phyloP scores from a whole-genome alignment of 2,888 invertebrate species.

The Spisula solida region DNA sequence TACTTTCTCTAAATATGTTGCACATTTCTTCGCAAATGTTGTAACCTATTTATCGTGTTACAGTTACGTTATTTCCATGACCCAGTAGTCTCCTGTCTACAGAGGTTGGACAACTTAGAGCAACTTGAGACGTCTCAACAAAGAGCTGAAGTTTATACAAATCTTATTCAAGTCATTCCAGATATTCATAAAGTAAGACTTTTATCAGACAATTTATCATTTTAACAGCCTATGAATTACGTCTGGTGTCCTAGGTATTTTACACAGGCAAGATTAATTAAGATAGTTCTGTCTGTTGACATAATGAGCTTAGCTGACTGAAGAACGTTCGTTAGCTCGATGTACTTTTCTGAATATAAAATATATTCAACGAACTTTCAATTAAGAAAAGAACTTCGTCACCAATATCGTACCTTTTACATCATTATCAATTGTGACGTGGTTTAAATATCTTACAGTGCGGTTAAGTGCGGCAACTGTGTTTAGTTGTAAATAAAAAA shows the following conservation, averaged over 20 bases:
- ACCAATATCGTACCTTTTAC: neutral
- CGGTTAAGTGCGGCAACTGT: too few species aligned
- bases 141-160: conserved; percentile 95
- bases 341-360: too few species aligned
- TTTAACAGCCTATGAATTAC: neutral
- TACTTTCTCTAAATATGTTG: too few species aligned
- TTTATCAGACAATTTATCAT: neutral
- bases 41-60: neutral
- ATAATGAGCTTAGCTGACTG: neutral
- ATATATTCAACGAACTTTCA: too few species aligned
- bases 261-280: neutral
- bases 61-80: conserved; percentile 91
- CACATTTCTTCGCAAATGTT: neutral
- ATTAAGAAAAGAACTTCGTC: neutral
- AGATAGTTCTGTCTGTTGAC: neutral
- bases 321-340: neutral
- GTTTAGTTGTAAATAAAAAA: too few species aligned
- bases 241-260: neutral
- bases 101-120: conserved; percentile 96
- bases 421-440: too few species aligned
- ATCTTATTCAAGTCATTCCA: conserved; percentile 95
- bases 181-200: conserved; percentile 94
- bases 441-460: too few species aligned
- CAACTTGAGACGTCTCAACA: conserved; percentile 96
- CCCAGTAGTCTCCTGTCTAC: conserved; percentile 96